A percentile compares a stretch with the other conserved stretches of the same genome.
phyloP scores from a whole-genome alignment of 2,113 vertebrate species.

The Periophthalmus modestus region DNA sequence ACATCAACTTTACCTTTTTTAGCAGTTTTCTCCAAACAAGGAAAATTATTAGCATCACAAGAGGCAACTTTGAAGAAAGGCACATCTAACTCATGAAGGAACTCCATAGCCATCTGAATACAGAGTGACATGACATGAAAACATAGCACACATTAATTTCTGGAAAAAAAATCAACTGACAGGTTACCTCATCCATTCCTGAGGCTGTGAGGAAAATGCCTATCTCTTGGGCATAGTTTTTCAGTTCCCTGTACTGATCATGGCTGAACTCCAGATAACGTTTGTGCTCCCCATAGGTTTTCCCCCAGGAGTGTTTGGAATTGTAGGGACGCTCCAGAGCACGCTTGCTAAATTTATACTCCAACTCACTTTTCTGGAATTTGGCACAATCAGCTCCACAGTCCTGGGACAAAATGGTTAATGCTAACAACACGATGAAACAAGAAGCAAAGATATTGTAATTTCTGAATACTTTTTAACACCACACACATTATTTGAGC shows the following conservation, averaged over 20 bases:
- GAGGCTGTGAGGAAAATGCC: constrained; percentile 97
- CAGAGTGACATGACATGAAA: not conserved
- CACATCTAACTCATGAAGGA: constrained; percentile 90
- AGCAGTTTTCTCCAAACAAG: constrained; percentile 91
- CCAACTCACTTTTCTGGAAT: constrained; percentile 96
- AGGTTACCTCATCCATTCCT: constrained; percentile 94
- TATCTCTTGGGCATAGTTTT: constrained; percentile 86
- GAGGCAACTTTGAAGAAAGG: constrained; percentile 99
- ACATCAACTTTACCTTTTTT: constrained; percentile 82
- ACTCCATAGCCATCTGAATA: constrained; percentile 93
- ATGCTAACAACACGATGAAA: too few species aligned
- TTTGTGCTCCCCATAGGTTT: constrained; percentile 93
- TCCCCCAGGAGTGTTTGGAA: constrained; percentile 90
- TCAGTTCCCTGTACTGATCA: constrained; percentile 88
- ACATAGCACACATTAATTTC: not conserved
- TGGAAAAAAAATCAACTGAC: not conserved
- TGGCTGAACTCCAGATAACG: constrained; percentile 92
- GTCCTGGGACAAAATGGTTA: constrained; percentile 74
- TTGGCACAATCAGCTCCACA: constrained; percentile 96
- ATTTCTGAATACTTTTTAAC: too few species aligned
- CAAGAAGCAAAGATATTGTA: too few species aligned
- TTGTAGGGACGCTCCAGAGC: constrained; percentile 88
- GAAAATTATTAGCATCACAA: constrained; percentile 96
- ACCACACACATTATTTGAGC: too few species aligned
- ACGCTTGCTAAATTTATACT: constrained; percentile 89